These are phyloP conservation scores for Amphipoea oculea DNA, from an alignment of 2,888 invertebrate genomes.

Conservation along the genomic window DNA sequence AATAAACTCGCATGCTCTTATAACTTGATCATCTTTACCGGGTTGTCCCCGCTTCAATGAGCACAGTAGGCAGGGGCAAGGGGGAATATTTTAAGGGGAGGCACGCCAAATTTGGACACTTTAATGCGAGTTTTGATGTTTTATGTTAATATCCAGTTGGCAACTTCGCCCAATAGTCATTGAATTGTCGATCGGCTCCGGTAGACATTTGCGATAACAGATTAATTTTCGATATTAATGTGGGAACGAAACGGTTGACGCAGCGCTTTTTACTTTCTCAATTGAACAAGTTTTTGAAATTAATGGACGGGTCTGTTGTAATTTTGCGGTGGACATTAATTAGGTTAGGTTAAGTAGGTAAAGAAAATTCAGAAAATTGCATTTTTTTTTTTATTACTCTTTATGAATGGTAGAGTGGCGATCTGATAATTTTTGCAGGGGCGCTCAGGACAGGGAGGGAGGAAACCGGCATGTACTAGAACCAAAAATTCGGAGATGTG, in stretches of 20 bases:
- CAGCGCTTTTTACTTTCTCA: slow-evolving; percentile 30
- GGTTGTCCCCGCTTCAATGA: slow-evolving; percentile 76
- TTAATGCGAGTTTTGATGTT: slow-evolving; percentile 90
- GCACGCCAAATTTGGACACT: slow-evolving; percentile 84
- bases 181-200: slow-evolving; percentile 72
- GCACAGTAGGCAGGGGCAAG: slow-evolving; percentile 75
- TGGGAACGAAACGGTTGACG: slow-evolving; percentile 27
- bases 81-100: slow-evolving; percentile 81
- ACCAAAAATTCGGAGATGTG: too few relatives aligned
- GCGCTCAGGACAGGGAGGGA: too few relatives aligned
- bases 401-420: too few relatives aligned
- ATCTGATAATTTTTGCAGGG: too few relatives aligned
- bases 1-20: slow-evolving; percentile 39
- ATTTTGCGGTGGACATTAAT: background rate
- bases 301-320: background rate
- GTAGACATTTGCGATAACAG: slow-evolving; percentile 66
- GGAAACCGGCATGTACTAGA: too few relatives aligned
- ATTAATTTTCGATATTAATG: slow-evolving; percentile 69
- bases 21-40: slow-evolving; percentile 66
- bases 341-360: too few relatives aligned
- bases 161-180: slow-evolving; percentile 83
- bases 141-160: slow-evolving; percentile 87
- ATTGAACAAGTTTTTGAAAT: slow-evolving; percentile 26
- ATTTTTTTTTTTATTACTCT: too few relatives aligned
- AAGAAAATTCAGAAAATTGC: too few relatives aligned